Evolutionary conservation across 1,140 invertebrate genomes (phyloP).

Genomic region (Hylaeus volcanicus): DNA sequence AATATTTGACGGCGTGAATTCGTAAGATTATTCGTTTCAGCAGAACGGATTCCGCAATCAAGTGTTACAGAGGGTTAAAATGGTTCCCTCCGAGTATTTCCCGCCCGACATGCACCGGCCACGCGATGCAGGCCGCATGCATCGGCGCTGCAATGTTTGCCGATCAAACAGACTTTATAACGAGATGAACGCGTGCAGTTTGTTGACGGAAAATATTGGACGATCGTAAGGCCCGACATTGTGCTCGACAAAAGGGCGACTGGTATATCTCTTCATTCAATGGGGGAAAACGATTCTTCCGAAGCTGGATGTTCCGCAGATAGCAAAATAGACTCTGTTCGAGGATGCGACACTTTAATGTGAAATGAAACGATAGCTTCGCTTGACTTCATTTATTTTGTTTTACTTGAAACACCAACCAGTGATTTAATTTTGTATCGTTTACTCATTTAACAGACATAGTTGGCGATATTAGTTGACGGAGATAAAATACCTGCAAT

Average conservation of each 20-base stretch:
- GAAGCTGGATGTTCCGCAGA: neutral
- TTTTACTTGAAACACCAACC: no score
- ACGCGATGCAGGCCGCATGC: conserved; percentile 44
- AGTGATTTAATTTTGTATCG: no score
- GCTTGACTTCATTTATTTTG: no score
- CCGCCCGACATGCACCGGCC: conserved; percentile 22
- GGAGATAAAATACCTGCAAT: no score
- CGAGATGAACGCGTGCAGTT: conserved; percentile 62
- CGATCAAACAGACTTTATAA: conserved; percentile 72
- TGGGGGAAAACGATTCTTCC: conserved; percentile 14
- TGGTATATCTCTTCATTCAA: conserved; percentile 45
- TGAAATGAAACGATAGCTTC: no score
- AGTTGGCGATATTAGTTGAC: no score
- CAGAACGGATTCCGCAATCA: conserved; percentile 20
- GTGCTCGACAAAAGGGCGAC: conserved; percentile 61
- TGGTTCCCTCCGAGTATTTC: neutral
- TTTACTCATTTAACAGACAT: no score
- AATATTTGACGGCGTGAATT: neutral
- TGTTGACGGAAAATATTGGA: conserved; percentile 70
- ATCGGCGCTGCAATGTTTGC: conserved; percentile 61
- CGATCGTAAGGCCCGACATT: conserved; percentile 64
- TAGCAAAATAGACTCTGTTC: no score
- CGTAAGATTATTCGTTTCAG: conserved; percentile 23
- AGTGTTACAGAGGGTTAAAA: conserved; percentile 10
- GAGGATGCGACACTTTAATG: no score